Conservation (phyloP, 2,888 invertebrate species). For the Syritta pipiens region DNA sequence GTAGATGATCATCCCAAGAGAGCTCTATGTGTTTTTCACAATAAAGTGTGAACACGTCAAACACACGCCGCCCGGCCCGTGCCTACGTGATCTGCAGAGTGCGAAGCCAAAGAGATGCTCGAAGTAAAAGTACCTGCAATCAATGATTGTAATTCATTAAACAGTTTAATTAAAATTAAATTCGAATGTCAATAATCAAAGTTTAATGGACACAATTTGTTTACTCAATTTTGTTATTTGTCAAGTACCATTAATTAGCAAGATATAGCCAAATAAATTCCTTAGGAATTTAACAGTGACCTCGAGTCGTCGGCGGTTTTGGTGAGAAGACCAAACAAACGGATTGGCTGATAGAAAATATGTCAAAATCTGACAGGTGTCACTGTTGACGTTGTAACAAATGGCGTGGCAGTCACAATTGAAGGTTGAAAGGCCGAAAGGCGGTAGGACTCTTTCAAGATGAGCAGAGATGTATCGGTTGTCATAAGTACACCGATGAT, state of each 20-base stretch:
- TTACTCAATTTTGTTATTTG: conserved; percentile 1
- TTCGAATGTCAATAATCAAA: conserved; percentile 1
- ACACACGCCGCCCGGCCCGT: background rate
- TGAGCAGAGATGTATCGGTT: background rate
- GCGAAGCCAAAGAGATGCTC: conserved; percentile 12
- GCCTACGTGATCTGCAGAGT: conserved; percentile 42
- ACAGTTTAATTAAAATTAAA: conserved; percentile 21
- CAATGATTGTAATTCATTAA: too few relatives aligned
- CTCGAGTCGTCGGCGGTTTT: too few relatives aligned
- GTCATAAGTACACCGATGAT: background rate
- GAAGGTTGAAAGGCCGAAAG: conserved; percentile 2
- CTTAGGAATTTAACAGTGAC: background rate
- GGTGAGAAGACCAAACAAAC: too few relatives aligned
- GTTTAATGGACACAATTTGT: background rate
- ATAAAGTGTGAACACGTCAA: conserved; percentile 24
- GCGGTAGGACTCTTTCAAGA: conserved; percentile 31
- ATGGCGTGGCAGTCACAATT: background rate
- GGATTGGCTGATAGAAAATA: too few relatives aligned
- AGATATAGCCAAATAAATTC: conserved; percentile 8
- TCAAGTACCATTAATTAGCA: conserved; percentile 12
- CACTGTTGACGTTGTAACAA: conserved; percentile 12
- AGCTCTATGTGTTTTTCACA: too few relatives aligned
- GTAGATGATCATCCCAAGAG: too few relatives aligned
- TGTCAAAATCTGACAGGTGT: conserved; percentile 7
- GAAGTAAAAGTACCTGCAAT: too few relatives aligned